Conservation (phyloP, 1,140 invertebrate species). For the Zelostemma sp. region DNA sequence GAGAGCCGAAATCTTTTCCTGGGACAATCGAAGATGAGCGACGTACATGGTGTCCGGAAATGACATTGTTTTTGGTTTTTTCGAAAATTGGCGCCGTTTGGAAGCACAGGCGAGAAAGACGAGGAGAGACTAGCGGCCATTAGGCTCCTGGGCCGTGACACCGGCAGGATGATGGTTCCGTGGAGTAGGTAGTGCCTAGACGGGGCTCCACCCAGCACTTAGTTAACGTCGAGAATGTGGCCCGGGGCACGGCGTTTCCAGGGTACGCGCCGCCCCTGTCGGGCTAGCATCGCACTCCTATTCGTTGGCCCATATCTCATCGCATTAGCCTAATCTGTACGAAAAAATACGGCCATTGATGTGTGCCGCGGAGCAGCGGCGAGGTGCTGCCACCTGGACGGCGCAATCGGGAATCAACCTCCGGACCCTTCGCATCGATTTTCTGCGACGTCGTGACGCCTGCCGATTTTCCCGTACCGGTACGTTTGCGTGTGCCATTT, state of each 20-base stretch:
- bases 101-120: slow-evolving; percentile 30
- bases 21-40: background rate
- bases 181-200: slow-evolving; percentile 68
- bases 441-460: slow-evolving; percentile 32
- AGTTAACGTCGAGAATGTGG: slow-evolving; percentile 66
- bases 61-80: slow-evolving; percentile 33
- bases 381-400: slow-evolving; percentile 66
- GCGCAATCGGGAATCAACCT: slow-evolving; percentile 45
- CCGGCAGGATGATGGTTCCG: slow-evolving; percentile 68
- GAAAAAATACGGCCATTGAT: slow-evolving; percentile 68
- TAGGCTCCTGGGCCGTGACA: slow-evolving; percentile 58
- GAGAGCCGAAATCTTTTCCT: background rate
- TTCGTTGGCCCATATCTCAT: slow-evolving; percentile 71
- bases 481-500: slow-evolving; percentile 19
- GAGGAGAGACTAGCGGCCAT: slow-evolving; percentile 60
- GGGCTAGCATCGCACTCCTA: slow-evolving; percentile 61
- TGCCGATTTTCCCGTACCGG: slow-evolving; percentile 20
- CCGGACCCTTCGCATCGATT: slow-evolving; percentile 59
- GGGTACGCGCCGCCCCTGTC: slow-evolving; percentile 67
- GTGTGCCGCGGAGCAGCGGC: slow-evolving; percentile 59
- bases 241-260: slow-evolving; percentile 66
- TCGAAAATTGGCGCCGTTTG: slow-evolving; percentile 64
- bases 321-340: slow-evolving; percentile 68
- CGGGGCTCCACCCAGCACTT: slow-evolving; percentile 69
- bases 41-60: too few species aligned